Base-by-base conservation (phyloP, 2,113 vertebrate species). In the Glaucidium brasilianum region DNA sequence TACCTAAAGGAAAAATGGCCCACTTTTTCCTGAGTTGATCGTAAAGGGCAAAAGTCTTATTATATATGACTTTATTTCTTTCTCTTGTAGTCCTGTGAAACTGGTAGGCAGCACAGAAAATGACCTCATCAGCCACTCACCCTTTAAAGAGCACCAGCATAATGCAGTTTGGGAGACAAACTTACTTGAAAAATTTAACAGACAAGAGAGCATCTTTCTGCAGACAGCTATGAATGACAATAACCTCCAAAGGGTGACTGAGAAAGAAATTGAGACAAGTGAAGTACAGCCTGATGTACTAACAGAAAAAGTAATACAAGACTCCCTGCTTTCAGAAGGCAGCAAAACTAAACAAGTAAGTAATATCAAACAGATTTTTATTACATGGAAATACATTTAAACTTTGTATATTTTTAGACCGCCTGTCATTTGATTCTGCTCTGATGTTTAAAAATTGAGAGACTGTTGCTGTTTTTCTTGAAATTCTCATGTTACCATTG, bases 281-380 rank as follows among this genome's bases (percentile, higher is more conserved):
- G 96, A 97, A 96, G 85, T 78, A 58, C 95, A 96, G 50, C 94
- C 94, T 82, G 92, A 89, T 67, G 25, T 80, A 49, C 72, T 92
- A 56, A 96, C 60, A 85, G 95, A 95, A 93, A 60, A 96, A 64
- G 43, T 23, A 59, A 66, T 50, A 41, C 34, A 94, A 95, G 94
- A 92, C 47, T 50, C 90, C 86, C 52, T 84, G 41, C 26, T 94
- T 59, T 80, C 95, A 69, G 83, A 91, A 59, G 93, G 92, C n/a
- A 92, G 50, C 80, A 96, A 96, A 95, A 67, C 76, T 55, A 92
- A 83, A 67, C 94, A 96, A 79, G 98, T 98, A 97, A 98, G 97
- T 95, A 37, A 50, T 78, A 62, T 52, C 45, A 49, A 47, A 10
- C 20, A 67, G 14, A 12, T 85, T 72, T 83, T 68, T 81, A 26